A percentile compares a stretch with the other conserved stretches of the same genome.
phyloP scores from a whole-genome alignment of 2,888 invertebrate species.

The Agrotis segetum region DNA sequence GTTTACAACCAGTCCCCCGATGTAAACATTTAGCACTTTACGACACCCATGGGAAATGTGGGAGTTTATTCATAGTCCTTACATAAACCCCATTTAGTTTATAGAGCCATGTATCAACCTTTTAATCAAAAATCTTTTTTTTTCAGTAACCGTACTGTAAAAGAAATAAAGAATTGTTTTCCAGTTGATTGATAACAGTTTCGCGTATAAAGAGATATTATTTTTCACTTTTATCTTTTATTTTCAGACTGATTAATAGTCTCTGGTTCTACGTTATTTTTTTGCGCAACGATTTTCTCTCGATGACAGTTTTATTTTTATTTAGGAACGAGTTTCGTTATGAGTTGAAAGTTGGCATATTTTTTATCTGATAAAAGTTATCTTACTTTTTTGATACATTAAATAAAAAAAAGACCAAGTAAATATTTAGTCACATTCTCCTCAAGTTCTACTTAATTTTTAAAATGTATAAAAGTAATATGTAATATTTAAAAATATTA shows the following conservation, averaged over 20 bases:
- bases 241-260: constrained; percentile 54
- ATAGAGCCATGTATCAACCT: background rate
- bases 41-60: constrained; percentile 23
- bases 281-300: constrained; percentile 10
- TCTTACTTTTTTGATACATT: too few species aligned
- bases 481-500: too few species aligned
- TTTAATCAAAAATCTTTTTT: background rate
- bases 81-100: constrained; percentile 24
- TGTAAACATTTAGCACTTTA: constrained; percentile 46
- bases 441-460: too few species aligned
- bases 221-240: constrained; percentile 41
- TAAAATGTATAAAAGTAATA: too few species aligned
- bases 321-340: background rate
- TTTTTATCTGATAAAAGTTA: background rate
- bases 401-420: too few species aligned
- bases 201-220: constrained; percentile 42
- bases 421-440: too few species aligned
- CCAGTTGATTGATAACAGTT: constrained; percentile 55
- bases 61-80: constrained; percentile 37
- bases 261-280: constrained; percentile 37
- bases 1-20: constrained; percentile 32
- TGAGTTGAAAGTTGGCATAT: background rate
- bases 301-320: constrained; percentile 34
- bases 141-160: background rate
- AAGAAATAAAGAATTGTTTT: constrained; percentile 35